phyloP scores from a whole-genome alignment of 2,113 vertebrate genomes.

The Myotis brandtii region DNA sequence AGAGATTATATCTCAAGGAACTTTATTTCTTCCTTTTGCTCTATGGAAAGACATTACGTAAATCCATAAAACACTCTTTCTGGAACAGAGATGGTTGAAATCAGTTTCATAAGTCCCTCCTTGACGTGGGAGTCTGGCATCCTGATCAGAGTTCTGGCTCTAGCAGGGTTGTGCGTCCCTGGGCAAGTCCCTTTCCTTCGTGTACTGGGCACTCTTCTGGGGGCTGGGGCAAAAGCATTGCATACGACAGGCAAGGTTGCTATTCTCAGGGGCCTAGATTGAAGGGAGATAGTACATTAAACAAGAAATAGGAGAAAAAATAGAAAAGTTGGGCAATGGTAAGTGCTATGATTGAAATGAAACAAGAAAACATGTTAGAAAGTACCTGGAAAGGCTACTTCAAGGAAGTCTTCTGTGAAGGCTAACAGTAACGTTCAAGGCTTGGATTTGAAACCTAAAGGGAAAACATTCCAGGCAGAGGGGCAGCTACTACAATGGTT shows the following conservation, averaged over 20 bases:
- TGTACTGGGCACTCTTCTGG: neutral
- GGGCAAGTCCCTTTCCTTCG: neutral
- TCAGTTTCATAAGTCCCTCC: neutral
- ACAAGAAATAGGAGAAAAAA: neutral
- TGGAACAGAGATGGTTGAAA: slow-evolving; percentile 3
- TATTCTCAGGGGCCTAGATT: neutral
- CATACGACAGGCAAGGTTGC: neutral
- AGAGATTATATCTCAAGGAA: slow-evolving; percentile 60
- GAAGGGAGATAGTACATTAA: neutral
- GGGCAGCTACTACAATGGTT: neutral
- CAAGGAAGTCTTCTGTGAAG: neutral
- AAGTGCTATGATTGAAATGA: neutral
- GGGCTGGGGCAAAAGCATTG: neutral
- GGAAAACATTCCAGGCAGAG: neutral
- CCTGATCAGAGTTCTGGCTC: neutral
- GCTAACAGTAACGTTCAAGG: neutral
- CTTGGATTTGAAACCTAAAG: neutral
- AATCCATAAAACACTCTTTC: slow-evolving; percentile 22
- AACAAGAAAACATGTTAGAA: neutral
- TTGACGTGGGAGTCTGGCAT: neutral
- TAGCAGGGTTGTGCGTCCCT: neutral
- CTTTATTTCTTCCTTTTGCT: slow-evolving; percentile 25
- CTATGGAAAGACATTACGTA: neutral
- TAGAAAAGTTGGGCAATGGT: neutral
- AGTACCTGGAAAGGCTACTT: neutral